phyloP scores from a whole-genome alignment of 2,888 invertebrate genomes.

The Carabus problematicus region DNA sequence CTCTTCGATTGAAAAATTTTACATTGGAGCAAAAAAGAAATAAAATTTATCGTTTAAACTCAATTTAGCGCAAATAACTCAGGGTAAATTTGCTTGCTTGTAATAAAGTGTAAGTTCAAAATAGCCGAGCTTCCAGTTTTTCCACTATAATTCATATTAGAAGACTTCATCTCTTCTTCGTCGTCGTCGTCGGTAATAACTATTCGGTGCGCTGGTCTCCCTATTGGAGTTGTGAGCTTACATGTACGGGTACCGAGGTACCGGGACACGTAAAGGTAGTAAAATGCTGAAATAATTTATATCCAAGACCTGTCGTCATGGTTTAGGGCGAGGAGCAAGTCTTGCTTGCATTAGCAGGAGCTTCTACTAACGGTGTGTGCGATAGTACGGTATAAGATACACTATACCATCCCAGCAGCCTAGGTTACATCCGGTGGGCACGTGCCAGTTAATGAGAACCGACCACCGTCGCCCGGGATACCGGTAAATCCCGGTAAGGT shows the following conservation, averaged over 20 bases:
- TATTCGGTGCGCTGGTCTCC: slow-evolving; percentile 8
- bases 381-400: not conserved
- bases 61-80: slow-evolving; percentile 38
- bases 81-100: slow-evolving; percentile 7
- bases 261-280: slow-evolving; percentile 21
- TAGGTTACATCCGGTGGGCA: slow-evolving; percentile 1
- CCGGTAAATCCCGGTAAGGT: slow-evolving; percentile 38
- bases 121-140: slow-evolving; percentile 29
- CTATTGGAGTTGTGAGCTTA: not conserved
- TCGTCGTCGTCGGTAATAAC: slow-evolving; percentile 28
- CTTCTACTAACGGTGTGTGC: not conserved
- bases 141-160: slow-evolving; percentile 39
- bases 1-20: too few relatives aligned
- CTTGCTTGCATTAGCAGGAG: slow-evolving; percentile 23
- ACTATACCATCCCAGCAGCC: not conserved
- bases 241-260: slow-evolving; percentile 9
- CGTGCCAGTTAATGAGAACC: slow-evolving; percentile 37
- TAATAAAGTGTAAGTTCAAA: slow-evolving; percentile 34
- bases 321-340: slow-evolving; percentile 17
- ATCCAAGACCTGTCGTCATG: slow-evolving; percentile 34
- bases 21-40: too few relatives aligned
- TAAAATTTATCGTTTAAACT: slow-evolving; percentile 14
- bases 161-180: slow-evolving; percentile 23
- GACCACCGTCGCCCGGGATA: slow-evolving; percentile 26
- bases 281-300: slow-evolving; percentile 40